A percentile compares a stretch with the other conserved stretches of the same genome.
Conservation (phyloP, 2,888 invertebrate genomes). For the Drosophila helvetica region DNA sequence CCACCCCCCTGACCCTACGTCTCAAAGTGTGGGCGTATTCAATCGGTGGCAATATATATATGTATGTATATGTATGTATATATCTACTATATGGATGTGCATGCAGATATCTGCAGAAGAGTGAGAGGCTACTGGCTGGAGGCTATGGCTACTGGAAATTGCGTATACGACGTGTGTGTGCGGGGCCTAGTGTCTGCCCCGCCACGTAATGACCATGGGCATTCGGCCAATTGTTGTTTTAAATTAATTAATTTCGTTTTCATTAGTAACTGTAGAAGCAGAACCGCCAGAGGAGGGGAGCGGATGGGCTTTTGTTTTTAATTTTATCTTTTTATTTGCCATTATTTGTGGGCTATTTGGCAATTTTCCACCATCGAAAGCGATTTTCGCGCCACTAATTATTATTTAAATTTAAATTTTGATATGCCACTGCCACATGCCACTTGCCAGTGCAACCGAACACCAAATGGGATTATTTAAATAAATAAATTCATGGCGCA, state of each 20-base stretch:
- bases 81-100: neutral
- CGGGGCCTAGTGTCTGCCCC: slow-evolving; percentile 9
- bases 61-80: slow-evolving; percentile 9
- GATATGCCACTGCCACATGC: slow-evolving; percentile 39
- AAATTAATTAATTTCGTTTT: slow-evolving; percentile 74
- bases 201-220: slow-evolving; percentile 26
- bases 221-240: slow-evolving; percentile 69
- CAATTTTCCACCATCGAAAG: slow-evolving; percentile 68
- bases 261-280: slow-evolving; percentile 61
- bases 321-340: slow-evolving; percentile 67
- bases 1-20: neutral
- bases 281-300: slow-evolving; percentile 12
- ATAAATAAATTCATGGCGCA: slow-evolving; percentile 65
- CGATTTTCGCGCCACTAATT: slow-evolving; percentile 74
- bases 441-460: slow-evolving; percentile 20
- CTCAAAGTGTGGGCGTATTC: slow-evolving; percentile 65
- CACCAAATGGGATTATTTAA: slow-evolving; percentile 73
- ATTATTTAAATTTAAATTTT: slow-evolving; percentile 78
- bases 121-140: slow-evolving; percentile 22
- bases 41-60: slow-evolving; percentile 45
- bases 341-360: slow-evolving; percentile 68
- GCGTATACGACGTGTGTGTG: slow-evolving; percentile 52
- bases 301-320: slow-evolving; percentile 56
- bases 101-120: neutral
- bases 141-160: slow-evolving; percentile 50